These are phyloP conservation scores for Saiga tatarica DNA, from an alignment of 2,113 vertebrate genomes.

Conservation along the genomic window DNA sequence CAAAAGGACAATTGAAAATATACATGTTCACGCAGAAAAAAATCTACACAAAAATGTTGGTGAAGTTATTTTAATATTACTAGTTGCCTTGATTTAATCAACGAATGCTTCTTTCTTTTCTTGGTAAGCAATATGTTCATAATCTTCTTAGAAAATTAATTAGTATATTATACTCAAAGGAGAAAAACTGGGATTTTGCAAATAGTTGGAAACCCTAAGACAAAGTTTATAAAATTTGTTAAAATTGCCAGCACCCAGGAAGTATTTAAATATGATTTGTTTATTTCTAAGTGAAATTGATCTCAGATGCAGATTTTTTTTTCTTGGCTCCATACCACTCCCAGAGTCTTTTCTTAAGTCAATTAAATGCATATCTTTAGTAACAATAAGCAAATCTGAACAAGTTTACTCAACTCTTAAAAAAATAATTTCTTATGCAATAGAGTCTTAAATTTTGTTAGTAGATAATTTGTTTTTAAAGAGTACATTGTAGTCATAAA, in stretches of 20 bases:
- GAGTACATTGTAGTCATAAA: constrained; percentile 14
- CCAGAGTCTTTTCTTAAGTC: constrained; percentile 14
- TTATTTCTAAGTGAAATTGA: constrained; percentile 38
- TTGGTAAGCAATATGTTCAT: neutral
- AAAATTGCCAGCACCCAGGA: neutral
- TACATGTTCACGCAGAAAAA: neutral
- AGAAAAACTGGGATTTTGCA: neutral
- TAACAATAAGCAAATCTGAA: constrained; percentile 22
- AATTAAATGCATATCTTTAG: constrained; percentile 51
- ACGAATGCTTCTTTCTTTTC: neutral
- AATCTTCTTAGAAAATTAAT: constrained; percentile 14
- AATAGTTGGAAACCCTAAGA: neutral
- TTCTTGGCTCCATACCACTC: constrained; percentile 14
- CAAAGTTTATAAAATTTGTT: neutral
- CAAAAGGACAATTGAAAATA: neutral
- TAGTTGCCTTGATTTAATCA: neutral
- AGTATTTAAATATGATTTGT: neutral
- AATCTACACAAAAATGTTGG: neutral
- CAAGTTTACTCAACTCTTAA: neutral
- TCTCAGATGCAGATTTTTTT: neutral
- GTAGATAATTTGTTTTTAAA: constrained; percentile 53
- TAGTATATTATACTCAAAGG: neutral
- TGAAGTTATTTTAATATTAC: constrained; percentile 13
- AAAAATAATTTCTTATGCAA: neutral
- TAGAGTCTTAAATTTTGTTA: constrained; percentile 51